phyloP scores from a whole-genome alignment of 2,797 vertebrate species.

The Pteronotus mesoamericanus region DNA sequence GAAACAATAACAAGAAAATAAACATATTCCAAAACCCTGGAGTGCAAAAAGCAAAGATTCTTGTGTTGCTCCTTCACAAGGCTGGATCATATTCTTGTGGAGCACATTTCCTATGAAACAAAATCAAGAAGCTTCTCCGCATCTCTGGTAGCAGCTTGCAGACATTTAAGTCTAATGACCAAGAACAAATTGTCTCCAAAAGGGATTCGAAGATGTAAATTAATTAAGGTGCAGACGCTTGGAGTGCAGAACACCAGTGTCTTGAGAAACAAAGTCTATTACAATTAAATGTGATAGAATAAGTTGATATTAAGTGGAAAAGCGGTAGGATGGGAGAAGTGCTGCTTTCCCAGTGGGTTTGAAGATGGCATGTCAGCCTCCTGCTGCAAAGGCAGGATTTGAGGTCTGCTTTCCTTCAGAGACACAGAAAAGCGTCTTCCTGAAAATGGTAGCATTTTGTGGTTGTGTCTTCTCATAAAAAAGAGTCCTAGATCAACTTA shows the following conservation, averaged over 20 bases:
- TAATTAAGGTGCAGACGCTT: slow-evolving; percentile 45
- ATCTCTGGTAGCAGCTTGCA: not conserved
- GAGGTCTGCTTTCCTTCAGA: not conserved
- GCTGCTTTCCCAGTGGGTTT: not conserved
- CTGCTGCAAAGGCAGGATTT: not conserved
- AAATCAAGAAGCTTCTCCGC: not conserved
- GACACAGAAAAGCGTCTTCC: not conserved
- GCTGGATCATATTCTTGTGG: not conserved
- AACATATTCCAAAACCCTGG: not conserved
- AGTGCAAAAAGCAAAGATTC: not conserved
- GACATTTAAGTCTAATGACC: not conserved
- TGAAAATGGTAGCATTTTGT: not conserved
- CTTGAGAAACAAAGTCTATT: not conserved
- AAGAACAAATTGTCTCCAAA: slow-evolving; percentile 34
- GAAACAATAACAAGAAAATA: slow-evolving; percentile 45
- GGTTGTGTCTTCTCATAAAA: not conserved
- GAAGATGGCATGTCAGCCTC: not conserved
- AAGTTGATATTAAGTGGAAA: not conserved
- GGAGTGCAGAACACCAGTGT: slow-evolving; percentile 27
- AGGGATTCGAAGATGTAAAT: slow-evolving; percentile 53
- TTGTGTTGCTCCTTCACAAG: not conserved
- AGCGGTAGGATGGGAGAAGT: fast-evolving
- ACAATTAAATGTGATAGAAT: not conserved
- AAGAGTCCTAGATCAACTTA: not conserved
- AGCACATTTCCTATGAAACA: not conserved